A percentile compares a stretch with the other conserved stretches of the same genome.
Evolutionary conservation across 2,888 invertebrate species (phyloP).

Genomic region (Tetanocera ferruginea): DNA sequence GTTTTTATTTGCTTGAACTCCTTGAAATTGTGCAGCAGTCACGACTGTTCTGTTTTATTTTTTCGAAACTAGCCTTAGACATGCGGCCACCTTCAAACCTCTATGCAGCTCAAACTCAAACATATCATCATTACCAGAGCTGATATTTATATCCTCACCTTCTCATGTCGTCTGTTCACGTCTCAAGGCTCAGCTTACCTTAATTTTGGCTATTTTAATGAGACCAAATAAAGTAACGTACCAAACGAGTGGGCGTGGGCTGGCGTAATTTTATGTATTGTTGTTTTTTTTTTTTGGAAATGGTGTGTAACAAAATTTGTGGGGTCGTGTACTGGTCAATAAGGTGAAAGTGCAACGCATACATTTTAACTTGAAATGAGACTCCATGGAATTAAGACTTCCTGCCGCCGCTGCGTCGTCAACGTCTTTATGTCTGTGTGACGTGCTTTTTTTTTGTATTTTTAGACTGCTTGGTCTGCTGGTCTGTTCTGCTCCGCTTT

Average conservation of each 20-base stretch:
- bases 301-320: neutral
- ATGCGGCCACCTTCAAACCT: neutral
- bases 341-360: constrained; percentile 44
- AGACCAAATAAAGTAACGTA: constrained; percentile 20
- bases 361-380: constrained; percentile 43
- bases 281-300: neutral
- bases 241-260: neutral
- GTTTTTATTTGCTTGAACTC: no score
- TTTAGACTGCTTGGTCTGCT: neutral
- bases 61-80: no score
- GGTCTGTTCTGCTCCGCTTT: neutral
- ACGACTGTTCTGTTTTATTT: no score
- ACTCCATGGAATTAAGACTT: constrained; percentile 36
- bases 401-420: constrained; percentile 22
- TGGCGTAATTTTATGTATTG: neutral
- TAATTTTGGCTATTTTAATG: constrained; percentile 18
- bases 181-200: constrained; percentile 3
- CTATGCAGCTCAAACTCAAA: neutral
- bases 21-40: no score
- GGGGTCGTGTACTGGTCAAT: constrained; percentile 17
- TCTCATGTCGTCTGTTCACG: neutral
- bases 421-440: constrained; percentile 7
- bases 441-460: neutral
- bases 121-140: neutral
- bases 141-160: neutral